phyloP scores from a whole-genome alignment of 1,140 invertebrate genomes.

The Brachionus rotundiformis region DNA sequence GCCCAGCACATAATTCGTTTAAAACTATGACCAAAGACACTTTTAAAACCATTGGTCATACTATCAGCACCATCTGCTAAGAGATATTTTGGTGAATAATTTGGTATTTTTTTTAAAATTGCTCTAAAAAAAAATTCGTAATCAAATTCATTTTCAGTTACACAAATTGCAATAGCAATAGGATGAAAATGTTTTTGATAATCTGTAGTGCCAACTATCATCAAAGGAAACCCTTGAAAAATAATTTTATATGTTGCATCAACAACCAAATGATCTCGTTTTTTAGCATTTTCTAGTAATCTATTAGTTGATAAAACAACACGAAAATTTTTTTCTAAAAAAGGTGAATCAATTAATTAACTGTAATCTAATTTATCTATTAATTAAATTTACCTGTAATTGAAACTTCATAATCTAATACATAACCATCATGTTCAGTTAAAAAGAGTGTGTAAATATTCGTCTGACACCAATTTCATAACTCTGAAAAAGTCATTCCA shows the following conservation, averaged over 20 bases:
- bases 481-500: neutral
- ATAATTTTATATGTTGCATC: slow-evolving; percentile 26
- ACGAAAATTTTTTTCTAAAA: neutral
- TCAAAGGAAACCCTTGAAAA: slow-evolving; percentile 17
- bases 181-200: slow-evolving; percentile 19
- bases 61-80: neutral
- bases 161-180: too few relatives aligned
- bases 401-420: neutral
- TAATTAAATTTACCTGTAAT: neutral
- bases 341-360: neutral
- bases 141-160: too few relatives aligned
- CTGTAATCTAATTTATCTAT: neutral
- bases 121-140: too few relatives aligned
- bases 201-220: slow-evolving; percentile 14
- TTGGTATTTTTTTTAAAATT: neutral
- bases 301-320: neutral
- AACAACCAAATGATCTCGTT: neutral
- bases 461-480: neutral
- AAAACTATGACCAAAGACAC: neutral
- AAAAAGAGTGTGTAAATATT: neutral
- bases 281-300: neutral
- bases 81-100: too few relatives aligned
- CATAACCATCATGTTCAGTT: neutral
- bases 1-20: neutral
- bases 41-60: neutral